phyloP scores from a whole-genome alignment of 1,140 invertebrate genomes.

The Calephelis nemesis region DNA sequence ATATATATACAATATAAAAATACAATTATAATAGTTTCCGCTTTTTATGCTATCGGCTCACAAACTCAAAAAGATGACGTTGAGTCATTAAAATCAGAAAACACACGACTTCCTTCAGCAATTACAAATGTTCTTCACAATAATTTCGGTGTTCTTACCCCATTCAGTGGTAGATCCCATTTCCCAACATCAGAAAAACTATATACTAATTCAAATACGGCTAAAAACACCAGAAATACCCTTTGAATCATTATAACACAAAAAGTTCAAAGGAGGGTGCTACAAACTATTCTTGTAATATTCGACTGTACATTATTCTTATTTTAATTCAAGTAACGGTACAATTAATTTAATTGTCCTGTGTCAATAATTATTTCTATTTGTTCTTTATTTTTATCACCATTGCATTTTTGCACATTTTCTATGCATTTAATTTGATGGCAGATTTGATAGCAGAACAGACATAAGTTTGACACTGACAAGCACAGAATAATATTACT shows the following conservation, averaged over 20 bases:
- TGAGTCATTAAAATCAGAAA: background rate
- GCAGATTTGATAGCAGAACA: too few species aligned
- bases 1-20: too few species aligned
- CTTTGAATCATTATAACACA: slow-evolving; percentile 36
- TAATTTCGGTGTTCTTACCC: slow-evolving; percentile 44
- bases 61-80: background rate
- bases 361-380: background rate
- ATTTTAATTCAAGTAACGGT: background rate
- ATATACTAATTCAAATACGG: slow-evolving; percentile 48
- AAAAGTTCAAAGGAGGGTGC: slow-evolving; percentile 22
- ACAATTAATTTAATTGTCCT: background rate
- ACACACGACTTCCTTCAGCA: background rate
- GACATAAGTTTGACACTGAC: too few species aligned
- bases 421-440: too few species aligned
- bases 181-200: slow-evolving; percentile 72
- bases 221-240: slow-evolving; percentile 50
- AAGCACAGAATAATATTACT: too few species aligned
- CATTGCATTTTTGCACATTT: background rate
- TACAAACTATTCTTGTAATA: slow-evolving; percentile 36
- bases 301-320: slow-evolving; percentile 11
- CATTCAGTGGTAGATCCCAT: slow-evolving; percentile 67
- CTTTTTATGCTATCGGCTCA: too few species aligned
- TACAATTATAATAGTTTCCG: too few species aligned
- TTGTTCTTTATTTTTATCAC: background rate
- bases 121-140: background rate